These are phyloP conservation scores for Psittacula echo DNA, from an alignment of 2,797 vertebrate genomes.

Conservation along the genomic window DNA sequence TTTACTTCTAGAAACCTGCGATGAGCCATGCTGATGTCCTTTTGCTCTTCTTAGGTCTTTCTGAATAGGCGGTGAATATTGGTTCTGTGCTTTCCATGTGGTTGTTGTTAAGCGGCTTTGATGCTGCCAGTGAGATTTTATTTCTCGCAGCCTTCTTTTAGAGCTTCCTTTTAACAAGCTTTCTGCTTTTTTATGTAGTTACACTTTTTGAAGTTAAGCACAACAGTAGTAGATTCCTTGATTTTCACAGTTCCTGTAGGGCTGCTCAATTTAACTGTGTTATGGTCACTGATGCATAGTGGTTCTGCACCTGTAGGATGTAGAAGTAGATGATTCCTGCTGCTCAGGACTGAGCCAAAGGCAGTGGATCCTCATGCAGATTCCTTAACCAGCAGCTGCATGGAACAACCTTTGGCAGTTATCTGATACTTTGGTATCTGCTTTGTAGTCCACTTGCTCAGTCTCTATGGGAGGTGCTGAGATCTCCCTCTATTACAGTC, in stretches of 20 bases:
- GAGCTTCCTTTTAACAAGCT: slow-evolving; percentile 11
- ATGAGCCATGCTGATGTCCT: not conserved
- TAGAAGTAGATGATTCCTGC: not conserved
- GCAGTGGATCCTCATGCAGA: not conserved
- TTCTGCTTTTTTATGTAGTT: slow-evolving; percentile 28
- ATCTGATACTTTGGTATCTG: not conserved
- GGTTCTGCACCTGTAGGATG: not conserved
- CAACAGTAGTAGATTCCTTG: not conserved
- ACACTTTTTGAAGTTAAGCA: slow-evolving; percentile 4
- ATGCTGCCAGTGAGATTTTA: slow-evolving; percentile 21
- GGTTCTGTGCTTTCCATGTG: slow-evolving; percentile 7
- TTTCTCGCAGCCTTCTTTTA: not conserved
- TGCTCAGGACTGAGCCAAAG: not conserved
- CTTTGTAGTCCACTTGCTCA: not conserved
- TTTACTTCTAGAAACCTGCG: not conserved
- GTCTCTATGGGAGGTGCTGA: not conserved
- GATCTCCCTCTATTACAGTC: not conserved
- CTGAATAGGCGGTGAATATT: slow-evolving; percentile 7
- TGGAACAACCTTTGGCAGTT: not conserved
- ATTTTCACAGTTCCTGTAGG: slow-evolving; percentile 5
- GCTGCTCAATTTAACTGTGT: not conserved
- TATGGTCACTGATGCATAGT: not conserved
- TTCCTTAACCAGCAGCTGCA: not conserved
- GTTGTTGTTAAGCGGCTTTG: slow-evolving; percentile 17
- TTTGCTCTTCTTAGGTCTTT: slow-evolving; percentile 18